Conservation (phyloP, 2,888 invertebrate genomes). For the Apamea epomidion region DNA sequence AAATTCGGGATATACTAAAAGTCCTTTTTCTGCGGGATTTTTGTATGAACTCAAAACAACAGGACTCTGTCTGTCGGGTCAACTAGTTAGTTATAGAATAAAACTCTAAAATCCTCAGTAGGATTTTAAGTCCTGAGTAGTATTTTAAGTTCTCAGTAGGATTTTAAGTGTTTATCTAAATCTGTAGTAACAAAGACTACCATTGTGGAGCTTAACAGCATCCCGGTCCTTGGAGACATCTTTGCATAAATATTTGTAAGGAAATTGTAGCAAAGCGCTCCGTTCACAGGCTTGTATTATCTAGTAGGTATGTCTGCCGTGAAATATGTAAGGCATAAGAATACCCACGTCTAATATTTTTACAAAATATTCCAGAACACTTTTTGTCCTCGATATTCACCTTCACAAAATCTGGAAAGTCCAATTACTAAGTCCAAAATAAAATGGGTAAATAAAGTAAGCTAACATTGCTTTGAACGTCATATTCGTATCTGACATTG, state of each 20-base stretch:
- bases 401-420: neutral
- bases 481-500: neutral
- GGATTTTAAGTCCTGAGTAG: neutral
- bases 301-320: neutral
- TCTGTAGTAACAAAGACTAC: constrained; percentile 46
- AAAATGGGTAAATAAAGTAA: neutral
- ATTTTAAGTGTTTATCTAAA: constrained; percentile 52
- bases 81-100: neutral
- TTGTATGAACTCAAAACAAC: no score
- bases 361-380: no score
- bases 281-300: constrained; percentile 9
- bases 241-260: constrained; percentile 58
- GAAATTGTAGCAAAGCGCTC: constrained; percentile 5
- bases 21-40: no score
- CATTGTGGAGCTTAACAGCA: constrained; percentile 39
- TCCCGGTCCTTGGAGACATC: constrained; percentile 43
- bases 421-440: neutral
- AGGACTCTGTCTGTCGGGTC: no score
- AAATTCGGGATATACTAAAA: no score
- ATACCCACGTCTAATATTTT: no score
- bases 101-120: neutral
- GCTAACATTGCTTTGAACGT: constrained; percentile 4
- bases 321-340: constrained; percentile 23
- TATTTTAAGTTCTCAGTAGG: neutral
- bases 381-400: no score